These are phyloP conservation scores for Pollicipes pollicipes DNA, from an alignment of 1,140 invertebrate species.

Conservation along the genomic window DNA sequence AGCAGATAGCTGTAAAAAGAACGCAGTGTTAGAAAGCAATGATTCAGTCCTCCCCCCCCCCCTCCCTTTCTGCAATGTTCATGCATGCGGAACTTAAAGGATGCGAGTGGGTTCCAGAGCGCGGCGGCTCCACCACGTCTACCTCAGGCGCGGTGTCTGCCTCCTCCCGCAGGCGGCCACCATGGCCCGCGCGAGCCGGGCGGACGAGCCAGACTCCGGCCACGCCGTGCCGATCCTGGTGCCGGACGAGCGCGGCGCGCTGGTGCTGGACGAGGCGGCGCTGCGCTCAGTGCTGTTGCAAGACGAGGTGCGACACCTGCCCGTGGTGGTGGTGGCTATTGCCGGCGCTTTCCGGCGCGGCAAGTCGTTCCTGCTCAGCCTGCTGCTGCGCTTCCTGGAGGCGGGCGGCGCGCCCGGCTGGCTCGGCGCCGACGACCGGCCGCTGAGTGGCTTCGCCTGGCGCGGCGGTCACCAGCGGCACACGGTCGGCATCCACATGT, in stretches of 20 bases:
- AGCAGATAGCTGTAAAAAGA: no score
- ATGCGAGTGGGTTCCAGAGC: no score
- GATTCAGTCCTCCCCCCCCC: no score
- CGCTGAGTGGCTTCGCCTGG: slow-evolving; percentile 32
- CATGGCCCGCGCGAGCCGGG: no score
- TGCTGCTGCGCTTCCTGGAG: slow-evolving; percentile 76
- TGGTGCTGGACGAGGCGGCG: slow-evolving; percentile 71
- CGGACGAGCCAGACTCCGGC: no score
- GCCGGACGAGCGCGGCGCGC: slow-evolving; percentile 24
- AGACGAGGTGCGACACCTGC: slow-evolving; percentile 48
- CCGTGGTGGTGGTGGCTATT: slow-evolving; percentile 49
- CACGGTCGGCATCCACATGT: slow-evolving; percentile 86
- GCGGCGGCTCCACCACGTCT: no score
- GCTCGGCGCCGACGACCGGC: slow-evolving; percentile 27
- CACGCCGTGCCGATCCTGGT: not conserved
- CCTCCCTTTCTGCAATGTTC: no score
- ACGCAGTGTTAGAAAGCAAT: no score
- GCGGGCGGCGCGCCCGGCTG: slow-evolving; percentile 29
- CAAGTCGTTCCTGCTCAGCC: slow-evolving; percentile 81
- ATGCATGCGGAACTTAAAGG: no score
- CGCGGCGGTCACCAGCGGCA: slow-evolving; percentile 80
- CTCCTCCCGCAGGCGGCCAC: no score
- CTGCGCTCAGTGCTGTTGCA: slow-evolving; percentile 60
- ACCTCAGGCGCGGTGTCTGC: no score
- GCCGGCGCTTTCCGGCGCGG: slow-evolving; percentile 92